Conservation (phyloP, 2,113 vertebrate genomes). For the Catharus minimus region DNA sequence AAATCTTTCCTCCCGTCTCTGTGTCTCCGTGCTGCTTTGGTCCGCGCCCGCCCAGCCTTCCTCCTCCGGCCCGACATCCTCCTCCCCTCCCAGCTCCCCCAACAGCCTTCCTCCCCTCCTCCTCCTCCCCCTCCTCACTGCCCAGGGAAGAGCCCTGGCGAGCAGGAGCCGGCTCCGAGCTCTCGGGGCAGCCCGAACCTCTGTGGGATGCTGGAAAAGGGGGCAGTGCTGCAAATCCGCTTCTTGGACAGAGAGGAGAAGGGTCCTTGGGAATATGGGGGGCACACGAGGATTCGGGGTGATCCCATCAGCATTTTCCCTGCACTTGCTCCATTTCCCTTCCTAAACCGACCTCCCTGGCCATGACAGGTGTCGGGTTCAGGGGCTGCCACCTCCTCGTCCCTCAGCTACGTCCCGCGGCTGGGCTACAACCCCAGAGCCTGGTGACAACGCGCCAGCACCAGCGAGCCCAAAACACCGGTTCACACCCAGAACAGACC, state of each 20-base stretch:
- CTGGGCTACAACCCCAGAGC: background rate
- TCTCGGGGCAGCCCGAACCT: rapidly evolving
- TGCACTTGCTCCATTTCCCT: background rate
- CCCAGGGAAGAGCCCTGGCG: rapidly evolving
- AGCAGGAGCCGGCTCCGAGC: rapidly evolving
- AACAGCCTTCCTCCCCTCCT: rapidly evolving
- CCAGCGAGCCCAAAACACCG: rapidly evolving
- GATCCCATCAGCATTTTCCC: rapidly evolving
- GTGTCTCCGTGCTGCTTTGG: rapidly evolving
- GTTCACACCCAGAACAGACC: rapidly evolving
- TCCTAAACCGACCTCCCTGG: rapidly evolving
- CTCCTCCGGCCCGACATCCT: background rate
- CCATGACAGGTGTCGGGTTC: rapidly evolving
- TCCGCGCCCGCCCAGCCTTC: rapidly evolving
- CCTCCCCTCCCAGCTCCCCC: rapidly evolving
- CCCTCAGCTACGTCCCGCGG: rapidly evolving
- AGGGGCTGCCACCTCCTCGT: rapidly evolving
- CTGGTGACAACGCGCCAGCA: rapidly evolving
- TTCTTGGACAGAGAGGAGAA: rapidly evolving
- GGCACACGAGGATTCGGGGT: rapidly evolving
- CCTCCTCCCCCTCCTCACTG: background rate
- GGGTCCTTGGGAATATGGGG: background rate
- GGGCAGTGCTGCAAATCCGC: rapidly evolving
- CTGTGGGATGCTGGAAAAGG: background rate
- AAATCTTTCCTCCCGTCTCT: background rate